phyloP scores from a whole-genome alignment of 2,113 vertebrate species.

The Hippocampus mohnikei region DNA sequence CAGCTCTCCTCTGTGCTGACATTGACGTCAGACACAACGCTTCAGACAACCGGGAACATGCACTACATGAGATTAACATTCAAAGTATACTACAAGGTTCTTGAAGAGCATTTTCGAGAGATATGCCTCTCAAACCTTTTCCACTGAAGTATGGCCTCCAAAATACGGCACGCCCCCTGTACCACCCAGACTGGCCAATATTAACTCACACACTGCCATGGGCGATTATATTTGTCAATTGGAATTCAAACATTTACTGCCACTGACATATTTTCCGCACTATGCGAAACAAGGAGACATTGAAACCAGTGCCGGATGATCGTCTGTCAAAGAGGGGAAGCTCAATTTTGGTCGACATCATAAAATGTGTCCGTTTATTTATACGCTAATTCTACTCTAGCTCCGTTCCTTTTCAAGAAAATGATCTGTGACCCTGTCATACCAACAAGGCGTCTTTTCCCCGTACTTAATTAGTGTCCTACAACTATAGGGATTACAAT shows the following conservation, averaged over 20 bases:
- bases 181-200: not conserved
- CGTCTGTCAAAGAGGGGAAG: no score
- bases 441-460: no score
- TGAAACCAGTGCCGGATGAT: no score
- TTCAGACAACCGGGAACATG: not conserved
- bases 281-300: no score
- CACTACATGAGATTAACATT: not conserved
- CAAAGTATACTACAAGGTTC: not conserved
- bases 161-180: not conserved
- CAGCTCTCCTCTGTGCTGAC: not conserved
- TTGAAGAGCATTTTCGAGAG: not conserved
- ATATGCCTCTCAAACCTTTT: not conserved
- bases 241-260: not conserved
- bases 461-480: no score
- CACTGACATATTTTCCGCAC: no score
- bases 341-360: no score
- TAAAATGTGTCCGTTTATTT: no score
- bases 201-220: not conserved
- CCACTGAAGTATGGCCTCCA: not conserved
- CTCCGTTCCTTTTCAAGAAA: no score
- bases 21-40: not conserved
- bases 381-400: no score
- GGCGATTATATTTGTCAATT: not conserved
- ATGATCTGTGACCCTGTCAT: no score
- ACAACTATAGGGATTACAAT: no score